Base-by-base conservation (phyloP, 2,113 vertebrate genomes). In the Amblyornis subalaris region DNA sequence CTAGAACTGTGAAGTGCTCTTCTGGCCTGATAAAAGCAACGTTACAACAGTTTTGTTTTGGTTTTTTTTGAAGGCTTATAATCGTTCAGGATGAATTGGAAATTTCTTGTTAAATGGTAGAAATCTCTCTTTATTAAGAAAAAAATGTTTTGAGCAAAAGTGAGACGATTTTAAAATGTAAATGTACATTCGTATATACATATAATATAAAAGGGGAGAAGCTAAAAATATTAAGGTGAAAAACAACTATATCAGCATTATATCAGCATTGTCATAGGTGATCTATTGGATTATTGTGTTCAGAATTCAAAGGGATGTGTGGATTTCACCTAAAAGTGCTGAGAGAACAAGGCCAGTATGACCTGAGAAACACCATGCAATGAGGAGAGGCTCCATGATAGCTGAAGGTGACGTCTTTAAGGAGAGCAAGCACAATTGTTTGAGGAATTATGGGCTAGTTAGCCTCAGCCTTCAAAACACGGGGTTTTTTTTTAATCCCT, bases 401-500 rank as follows among this genome's bases (percentile, higher is more conserved):
- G 14, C 35, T 79, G 67, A 78, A 53, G n/a, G 11, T 11, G 4
- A 1, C 3, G 31, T 12, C 11, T 50, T 55, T 61, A 51, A 31
- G 8, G 25, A 29, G 4, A 74, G 5, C 20, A 86, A 79, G 11
- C 5, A 47, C 4, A 42, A 47, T 7, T 28, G 5, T 42, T 38
- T 53, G 38, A 11, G 15, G 7, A 57, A 7, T 9, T 44, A 8
- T 12, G 12, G 12, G 45, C 29, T 48, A 31, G 21, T 62, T 62
- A 66, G 61, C 31, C 9, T 55, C 24, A 53, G 3, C n/a, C 17
- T 40, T 25, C 54, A 60, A 62, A 48, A 15, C 3, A 38, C 21
- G 8, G 36, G 4, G 0, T 1, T 0, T 14, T 60, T 60, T 55
- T 44, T n/a, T 0, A 66, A 72, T 48, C 6, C 17, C 17, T 53